Base-by-base conservation (phyloP, 2,888 invertebrate species). In the Leptura quadrifasciata region DNA sequence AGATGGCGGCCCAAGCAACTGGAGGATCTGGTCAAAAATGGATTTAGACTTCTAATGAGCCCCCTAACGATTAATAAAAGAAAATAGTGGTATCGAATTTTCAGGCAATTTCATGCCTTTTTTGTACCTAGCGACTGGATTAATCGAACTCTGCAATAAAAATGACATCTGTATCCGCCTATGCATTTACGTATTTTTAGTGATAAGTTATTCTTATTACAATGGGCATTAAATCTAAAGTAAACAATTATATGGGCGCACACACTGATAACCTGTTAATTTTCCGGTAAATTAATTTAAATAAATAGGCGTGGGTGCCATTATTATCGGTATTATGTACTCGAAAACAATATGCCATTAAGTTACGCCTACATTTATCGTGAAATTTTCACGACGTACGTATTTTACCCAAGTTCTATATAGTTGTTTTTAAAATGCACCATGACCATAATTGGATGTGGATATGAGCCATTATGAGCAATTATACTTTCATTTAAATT, bases 401-500 rank as follows among this genome's bases (percentile, higher is more conserved):
- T 10, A 24, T 18, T 35, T 63, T 18, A 35, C 69, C 69, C 18
- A 39, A 39, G 1, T 15, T 63, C 54, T 68, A 10, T 21, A 47
- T 58, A 55, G 5, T 24, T 65, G 73, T 69, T 67, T 63, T 69
- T 70, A 58, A 39, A 76, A 64, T 65, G 69, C 70, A 73, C n/a
- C 39, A 57, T 39, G 47, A 55, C 75, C 72, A n/a, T 75, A 72
- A 69, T 75, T 75, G 77, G 75, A 54, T 58, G 47, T 73, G 74
- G 75, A 77, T 73, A 73, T 35, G 24, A 39, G 35, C 69, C 17
- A 65, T 76, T 69, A 69, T 60, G n/a, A 65, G 27, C 64, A 64
- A 74, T 76, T 76, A 69, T 57, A 35, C n/a, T 64, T n/a, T 58
- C 70, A 64, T 76, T 76, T 74, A 10, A 76, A 74, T 76, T 55